A percentile compares a stretch with the other conserved stretches of the same genome.
These are phyloP conservation scores for Calosoma granatense DNA, from an alignment of 1,140 invertebrate genomes.

Conservation along the genomic window DNA sequence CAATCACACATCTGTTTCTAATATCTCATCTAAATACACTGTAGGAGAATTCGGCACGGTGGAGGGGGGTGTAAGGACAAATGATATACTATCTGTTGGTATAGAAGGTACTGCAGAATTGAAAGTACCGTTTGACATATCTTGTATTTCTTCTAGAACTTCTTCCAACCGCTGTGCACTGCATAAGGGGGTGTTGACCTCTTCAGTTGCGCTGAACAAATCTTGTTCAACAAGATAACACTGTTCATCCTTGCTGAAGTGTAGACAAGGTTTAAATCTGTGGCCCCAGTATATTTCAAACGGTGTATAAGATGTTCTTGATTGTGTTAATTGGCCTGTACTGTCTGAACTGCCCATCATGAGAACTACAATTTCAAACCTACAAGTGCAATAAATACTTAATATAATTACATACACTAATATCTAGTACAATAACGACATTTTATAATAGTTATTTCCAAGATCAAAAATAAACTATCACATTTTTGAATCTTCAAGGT, in stretches of 20 bases:
- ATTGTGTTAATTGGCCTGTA: constrained; percentile 63
- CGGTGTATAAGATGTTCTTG: constrained; percentile 69
- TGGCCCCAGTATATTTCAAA: constrained; percentile 81
- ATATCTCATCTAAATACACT: background rate
- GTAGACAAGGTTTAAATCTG: constrained; percentile 46
- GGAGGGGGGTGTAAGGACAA: no score
- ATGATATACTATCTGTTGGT: background rate
- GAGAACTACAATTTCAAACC: constrained; percentile 80
- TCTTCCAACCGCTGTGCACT: constrained; percentile 71
- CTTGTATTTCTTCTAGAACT: background rate
- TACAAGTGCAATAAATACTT: constrained; percentile 32
- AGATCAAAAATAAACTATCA: no score
- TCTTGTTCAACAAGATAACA: constrained; percentile 36
- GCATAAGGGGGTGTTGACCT: constrained; percentile 85
- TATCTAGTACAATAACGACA: background rate
- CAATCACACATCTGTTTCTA: background rate
- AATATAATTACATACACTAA: no score
- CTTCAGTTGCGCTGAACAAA: constrained; percentile 84
- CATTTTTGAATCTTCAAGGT: no score
- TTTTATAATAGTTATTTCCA: no score
- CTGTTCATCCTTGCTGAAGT: constrained; percentile 16
- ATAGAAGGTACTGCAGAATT: background rate
- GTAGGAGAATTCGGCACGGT: background rate
- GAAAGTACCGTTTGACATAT: background rate
- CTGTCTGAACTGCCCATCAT: constrained; percentile 71